Conservation (phyloP, 2,888 invertebrate genomes). For the Hydropsyche betteni region DNA sequence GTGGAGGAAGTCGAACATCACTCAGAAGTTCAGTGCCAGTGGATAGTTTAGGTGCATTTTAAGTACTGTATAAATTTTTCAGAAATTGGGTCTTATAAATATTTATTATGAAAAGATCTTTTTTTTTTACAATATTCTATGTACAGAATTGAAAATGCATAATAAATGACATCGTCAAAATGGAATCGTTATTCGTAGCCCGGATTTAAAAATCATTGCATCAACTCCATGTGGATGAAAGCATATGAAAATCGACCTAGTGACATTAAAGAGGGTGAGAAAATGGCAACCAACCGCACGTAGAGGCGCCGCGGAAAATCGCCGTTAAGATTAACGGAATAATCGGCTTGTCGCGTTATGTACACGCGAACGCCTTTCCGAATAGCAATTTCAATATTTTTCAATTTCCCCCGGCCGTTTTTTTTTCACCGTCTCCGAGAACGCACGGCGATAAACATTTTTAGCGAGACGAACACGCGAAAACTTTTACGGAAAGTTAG, state of each 20-base stretch:
- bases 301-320: constrained; percentile 24
- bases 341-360: constrained; percentile 38
- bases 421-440: background rate
- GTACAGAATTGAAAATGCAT: no score
- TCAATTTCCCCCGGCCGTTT: constrained; percentile 13
- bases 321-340: constrained; percentile 33
- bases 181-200: no score
- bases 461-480: constrained; percentile 20
- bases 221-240: no score
- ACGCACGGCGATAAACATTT: background rate
- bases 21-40: constrained; percentile 5
- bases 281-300: background rate
- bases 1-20: constrained; percentile 21
- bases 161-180: no score
- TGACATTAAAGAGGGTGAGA: no score
- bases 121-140: no score
- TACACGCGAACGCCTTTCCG: constrained; percentile 35
- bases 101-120: no score
- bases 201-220: no score
- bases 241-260: no score
- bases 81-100: background rate
- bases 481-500: constrained; percentile 19
- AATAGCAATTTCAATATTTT: constrained; percentile 32
- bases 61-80: background rate
- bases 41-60: background rate